These are phyloP conservation scores for Formica aserva DNA, from an alignment of 2,888 invertebrate genomes.

Conservation along the genomic window DNA sequence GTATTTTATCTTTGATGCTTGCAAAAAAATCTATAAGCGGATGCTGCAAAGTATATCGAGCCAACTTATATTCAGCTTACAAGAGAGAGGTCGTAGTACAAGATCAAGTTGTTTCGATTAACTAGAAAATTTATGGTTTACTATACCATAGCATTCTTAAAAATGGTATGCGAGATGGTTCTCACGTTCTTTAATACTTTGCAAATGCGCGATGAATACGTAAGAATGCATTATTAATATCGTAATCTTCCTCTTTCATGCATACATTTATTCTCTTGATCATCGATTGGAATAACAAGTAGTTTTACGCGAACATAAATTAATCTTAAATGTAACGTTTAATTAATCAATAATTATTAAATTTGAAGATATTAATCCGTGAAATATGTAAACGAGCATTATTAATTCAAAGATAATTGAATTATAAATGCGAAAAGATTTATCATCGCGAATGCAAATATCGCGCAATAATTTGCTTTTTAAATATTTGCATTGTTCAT, in stretches of 20 bases:
- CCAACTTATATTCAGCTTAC: slow-evolving; percentile 10
- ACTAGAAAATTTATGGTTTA: slow-evolving; percentile 31
- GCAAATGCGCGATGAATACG: slow-evolving; percentile 15
- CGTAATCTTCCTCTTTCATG: slow-evolving; percentile 1
- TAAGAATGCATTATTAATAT: slow-evolving; percentile 46
- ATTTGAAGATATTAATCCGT: slow-evolving; percentile 9
- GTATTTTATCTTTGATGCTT: background rate
- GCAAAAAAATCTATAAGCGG: background rate
- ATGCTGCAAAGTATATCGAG: slow-evolving; percentile 14
- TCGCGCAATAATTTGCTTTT: background rate
- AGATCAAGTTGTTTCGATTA: slow-evolving; percentile 44
- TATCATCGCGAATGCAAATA: background rate
- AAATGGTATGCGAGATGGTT: slow-evolving; percentile 26
- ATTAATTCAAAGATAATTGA: slow-evolving; percentile 20
- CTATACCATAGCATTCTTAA: slow-evolving; percentile 26
- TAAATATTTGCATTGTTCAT: background rate
- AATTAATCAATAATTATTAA: slow-evolving; percentile 9
- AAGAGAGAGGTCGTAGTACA: slow-evolving; percentile 4
- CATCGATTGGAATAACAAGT: background rate
- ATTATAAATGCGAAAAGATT: background rate
- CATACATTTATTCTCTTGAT: slow-evolving; percentile 23
- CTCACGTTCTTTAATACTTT: slow-evolving; percentile 46
- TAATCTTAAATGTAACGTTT: slow-evolving; percentile 14
- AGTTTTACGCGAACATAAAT: background rate
- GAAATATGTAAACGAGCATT: background rate